These are phyloP conservation scores for Aurelia aurita complex sp. Pacific DNA, from an alignment of 30 jellyfish, hydroid and myxozoan genomes.

Conservation along the genomic window DNA sequence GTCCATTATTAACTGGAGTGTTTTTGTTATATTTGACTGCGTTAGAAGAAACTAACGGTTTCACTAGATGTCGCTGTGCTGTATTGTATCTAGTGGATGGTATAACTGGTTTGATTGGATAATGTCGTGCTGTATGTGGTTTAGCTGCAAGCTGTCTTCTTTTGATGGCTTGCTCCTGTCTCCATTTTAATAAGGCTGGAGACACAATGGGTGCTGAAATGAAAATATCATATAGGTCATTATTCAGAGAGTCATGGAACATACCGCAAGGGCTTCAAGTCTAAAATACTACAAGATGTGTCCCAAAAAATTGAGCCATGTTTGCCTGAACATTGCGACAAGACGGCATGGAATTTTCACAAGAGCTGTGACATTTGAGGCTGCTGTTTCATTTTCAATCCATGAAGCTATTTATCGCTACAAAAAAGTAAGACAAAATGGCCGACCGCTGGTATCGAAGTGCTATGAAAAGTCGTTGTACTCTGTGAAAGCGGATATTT, in stretches of 20 bases:
- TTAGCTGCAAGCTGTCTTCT: conserved; percentile 10
- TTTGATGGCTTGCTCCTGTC: conserved; percentile 51
- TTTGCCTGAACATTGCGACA: no score
- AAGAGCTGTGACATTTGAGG: no score
- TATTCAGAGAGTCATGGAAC: background rate
- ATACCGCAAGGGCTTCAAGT: no score
- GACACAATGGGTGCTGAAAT: conserved; percentile 36
- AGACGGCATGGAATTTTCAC: no score
- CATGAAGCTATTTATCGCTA: no score
- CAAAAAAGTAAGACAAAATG: no score
- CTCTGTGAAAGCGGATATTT: no score
- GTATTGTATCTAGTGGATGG: conserved; percentile 3
- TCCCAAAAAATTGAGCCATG: no score
- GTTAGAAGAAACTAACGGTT: background rate
- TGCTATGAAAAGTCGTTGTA: no score
- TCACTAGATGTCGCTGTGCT: background rate
- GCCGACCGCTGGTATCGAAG: no score
- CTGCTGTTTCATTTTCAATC: no score
- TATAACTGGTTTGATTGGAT: background rate
- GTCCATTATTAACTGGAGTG: background rate
- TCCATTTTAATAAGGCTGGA: conserved; percentile 60
- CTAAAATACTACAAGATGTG: no score
- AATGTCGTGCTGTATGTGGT: background rate
- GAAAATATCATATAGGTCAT: background rate
- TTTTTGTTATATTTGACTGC: background rate